Conservation (phyloP, 2,797 vertebrate species). For the Tangara arthus region DNA sequence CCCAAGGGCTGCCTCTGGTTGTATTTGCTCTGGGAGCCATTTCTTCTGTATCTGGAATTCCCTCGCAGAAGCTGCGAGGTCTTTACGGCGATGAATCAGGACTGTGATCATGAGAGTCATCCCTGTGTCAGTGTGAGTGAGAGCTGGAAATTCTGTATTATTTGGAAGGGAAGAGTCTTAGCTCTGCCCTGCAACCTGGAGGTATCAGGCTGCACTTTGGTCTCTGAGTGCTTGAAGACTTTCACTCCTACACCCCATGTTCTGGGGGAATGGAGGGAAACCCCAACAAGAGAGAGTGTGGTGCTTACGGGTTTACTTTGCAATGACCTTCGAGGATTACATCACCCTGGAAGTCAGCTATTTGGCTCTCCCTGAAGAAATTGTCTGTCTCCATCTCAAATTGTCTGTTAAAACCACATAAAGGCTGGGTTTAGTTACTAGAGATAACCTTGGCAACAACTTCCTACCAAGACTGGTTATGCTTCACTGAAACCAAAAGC, state of each 20-base stretch:
- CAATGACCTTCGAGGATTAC: not conserved
- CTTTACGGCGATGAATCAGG: not conserved
- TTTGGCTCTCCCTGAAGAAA: not conserved
- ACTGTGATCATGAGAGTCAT: not conserved
- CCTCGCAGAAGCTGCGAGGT: not conserved
- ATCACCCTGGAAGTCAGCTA: not conserved
- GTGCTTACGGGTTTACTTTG: not conserved
- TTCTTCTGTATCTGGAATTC: not conserved
- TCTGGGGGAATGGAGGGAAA: accelerated
- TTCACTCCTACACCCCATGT: not conserved
- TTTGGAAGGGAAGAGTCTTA: not conserved
- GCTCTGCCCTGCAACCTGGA: not conserved
- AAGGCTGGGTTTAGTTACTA: conserved; percentile 3
- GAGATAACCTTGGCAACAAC: not conserved
- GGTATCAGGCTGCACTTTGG: not conserved
- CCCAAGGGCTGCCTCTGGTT: not conserved
- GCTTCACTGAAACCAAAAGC: not conserved
- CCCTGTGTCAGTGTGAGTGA: not conserved
- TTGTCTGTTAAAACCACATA: conserved; percentile 25
- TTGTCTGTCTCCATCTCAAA: conserved; percentile 20
- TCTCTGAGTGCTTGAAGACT: not conserved
- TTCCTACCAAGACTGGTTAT: not conserved
- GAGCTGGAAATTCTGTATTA: not conserved
- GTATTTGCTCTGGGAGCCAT: accelerated
- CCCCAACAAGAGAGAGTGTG: not conserved